Evolutionary conservation across 2,797 vertebrate species (phyloP).

Genomic region (Bovichtus variegatus): DNA sequence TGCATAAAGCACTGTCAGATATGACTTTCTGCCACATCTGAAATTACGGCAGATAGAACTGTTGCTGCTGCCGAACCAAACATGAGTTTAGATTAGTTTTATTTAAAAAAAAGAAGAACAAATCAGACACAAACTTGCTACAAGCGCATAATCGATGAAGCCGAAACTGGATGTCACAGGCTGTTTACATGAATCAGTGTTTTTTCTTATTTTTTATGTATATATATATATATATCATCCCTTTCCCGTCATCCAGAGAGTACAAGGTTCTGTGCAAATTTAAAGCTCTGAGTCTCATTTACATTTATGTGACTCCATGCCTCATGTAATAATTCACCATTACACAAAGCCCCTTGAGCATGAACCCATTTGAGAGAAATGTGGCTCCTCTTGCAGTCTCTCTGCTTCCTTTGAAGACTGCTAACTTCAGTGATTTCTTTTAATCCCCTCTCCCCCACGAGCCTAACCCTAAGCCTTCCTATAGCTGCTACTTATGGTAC

Average conservation of each 20-base stretch:
- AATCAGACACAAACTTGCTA: conserved; percentile 24
- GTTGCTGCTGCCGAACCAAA: conserved; percentile 18
- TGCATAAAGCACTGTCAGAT: too few species aligned
- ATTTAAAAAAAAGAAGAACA: conserved; percentile 38
- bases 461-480: conserved; percentile 74
- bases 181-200: conserved; percentile 46
- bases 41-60: conserved; percentile 33
- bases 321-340: conserved; percentile 79
- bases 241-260: conserved; percentile 38
- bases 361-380: conserved; percentile 76
- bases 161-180: conserved; percentile 9
- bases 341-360: conserved; percentile 75
- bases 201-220: too few species aligned
- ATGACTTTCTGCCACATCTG: conserved; percentile 29
- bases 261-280: conserved; percentile 47
- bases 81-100: conserved; percentile 29
- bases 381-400: conserved; percentile 53
- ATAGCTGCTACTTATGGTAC: conserved; percentile 67
- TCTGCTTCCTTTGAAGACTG: conserved; percentile 78
- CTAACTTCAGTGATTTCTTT: conserved; percentile 80
- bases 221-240: conserved; percentile 26
- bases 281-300: conserved; percentile 65
- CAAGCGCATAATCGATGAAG: conserved; percentile 29
- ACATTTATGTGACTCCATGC: conserved; percentile 70
- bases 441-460: conserved; percentile 71